Percentiles rank a stretch among this genome's conserved stretches.
Conservation (phyloP, 2,113 vertebrate species). For the Colossoma macropomum region DNA sequence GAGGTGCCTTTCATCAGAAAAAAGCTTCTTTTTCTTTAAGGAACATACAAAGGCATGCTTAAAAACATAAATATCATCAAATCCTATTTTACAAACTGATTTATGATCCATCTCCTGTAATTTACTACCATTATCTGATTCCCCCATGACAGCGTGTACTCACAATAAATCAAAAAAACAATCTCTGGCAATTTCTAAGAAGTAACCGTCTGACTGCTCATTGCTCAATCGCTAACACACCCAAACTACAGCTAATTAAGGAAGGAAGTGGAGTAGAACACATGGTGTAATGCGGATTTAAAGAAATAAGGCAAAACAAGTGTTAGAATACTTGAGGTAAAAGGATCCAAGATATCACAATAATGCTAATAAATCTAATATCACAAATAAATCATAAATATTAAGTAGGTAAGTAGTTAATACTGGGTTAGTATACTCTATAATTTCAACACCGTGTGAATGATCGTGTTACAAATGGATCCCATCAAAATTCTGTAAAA, state of each 20-base stretch:
- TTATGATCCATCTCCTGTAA: background rate
- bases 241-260: conserved; percentile 47
- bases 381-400: too few species aligned
- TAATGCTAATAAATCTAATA: background rate
- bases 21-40: too few species aligned
- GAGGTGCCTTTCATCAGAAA: background rate
- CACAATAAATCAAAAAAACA: conserved; percentile 40
- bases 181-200: conserved; percentile 44
- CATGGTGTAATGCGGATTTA: conserved; percentile 33
- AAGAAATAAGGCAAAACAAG: conserved; percentile 17
- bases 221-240: conserved; percentile 51
- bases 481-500: too few species aligned
- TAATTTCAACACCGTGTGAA: too few species aligned
- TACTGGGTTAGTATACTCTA: too few species aligned
- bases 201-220: background rate
- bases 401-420: too few species aligned
- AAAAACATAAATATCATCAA: too few species aligned
- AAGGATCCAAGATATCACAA: background rate
- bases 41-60: too few species aligned
- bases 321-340: background rate
- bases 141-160: background rate
- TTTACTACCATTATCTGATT: background rate
- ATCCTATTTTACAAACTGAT: background rate
- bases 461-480: too few species aligned
- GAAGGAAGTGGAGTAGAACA: conserved; percentile 57